Conservation (phyloP, 1,140 invertebrate species). For the Melanaphis sacchari region DNA sequence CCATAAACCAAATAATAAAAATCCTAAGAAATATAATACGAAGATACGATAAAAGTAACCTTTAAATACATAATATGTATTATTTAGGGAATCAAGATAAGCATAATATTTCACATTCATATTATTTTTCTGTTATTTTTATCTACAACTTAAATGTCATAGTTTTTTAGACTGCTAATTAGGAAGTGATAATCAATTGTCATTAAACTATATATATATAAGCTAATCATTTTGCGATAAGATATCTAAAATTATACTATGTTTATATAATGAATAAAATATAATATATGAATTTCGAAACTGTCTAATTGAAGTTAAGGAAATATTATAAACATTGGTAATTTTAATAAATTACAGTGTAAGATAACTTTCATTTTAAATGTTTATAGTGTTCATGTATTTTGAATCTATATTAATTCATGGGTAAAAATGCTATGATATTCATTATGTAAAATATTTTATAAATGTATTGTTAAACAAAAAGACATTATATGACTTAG, state of each 20-base stretch:
- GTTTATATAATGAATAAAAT: no score
- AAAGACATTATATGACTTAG: background rate
- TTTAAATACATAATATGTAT: background rate
- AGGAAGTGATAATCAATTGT: background rate
- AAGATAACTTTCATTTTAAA: no score
- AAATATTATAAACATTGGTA: no score
- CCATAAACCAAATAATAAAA: background rate
- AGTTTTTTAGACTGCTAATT: background rate
- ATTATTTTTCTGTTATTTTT: background rate
- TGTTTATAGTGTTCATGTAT: no score
- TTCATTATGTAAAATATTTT: no score
- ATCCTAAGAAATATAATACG: background rate
- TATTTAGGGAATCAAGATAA: background rate
- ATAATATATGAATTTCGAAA: no score
- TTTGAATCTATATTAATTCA: no score
- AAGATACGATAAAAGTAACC: background rate
- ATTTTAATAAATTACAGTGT: no score
- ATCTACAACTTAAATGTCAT: background rate
- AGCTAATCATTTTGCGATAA: background rate
- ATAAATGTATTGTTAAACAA: background rate
- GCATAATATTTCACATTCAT: background rate
- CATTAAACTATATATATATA: background rate
- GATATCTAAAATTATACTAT: background rate
- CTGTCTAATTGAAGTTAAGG: no score
- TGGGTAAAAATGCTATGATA: no score